Conservation (phyloP, 1,140 invertebrate species). For the Lasaia peninsularis region DNA sequence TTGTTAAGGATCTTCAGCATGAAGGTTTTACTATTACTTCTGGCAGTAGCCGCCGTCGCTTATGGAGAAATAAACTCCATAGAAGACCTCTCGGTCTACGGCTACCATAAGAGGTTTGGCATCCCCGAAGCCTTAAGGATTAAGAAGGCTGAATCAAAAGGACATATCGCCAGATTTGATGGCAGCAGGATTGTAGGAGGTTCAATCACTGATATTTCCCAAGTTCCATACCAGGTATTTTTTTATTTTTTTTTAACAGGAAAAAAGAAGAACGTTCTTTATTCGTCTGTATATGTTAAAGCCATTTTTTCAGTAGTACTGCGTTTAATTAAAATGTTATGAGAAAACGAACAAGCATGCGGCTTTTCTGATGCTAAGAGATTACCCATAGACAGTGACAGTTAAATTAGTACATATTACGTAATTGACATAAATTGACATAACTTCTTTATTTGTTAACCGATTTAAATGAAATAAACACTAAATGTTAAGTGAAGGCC, state of each 20-base stretch:
- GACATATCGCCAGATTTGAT: neutral
- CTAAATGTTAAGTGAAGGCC: too few species aligned
- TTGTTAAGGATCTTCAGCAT: constrained; percentile 11
- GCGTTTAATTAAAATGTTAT: too few species aligned
- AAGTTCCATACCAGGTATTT: constrained; percentile 45
- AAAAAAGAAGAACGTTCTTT: too few species aligned
- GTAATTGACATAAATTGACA: too few species aligned
- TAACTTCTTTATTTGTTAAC: too few species aligned
- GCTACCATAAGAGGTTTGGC: constrained; percentile 37
- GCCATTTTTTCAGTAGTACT: too few species aligned
- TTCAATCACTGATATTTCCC: constrained; percentile 29
- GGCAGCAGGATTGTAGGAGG: constrained; percentile 39
- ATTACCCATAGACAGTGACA: too few species aligned
- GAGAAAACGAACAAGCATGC: too few species aligned
- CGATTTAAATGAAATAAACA: too few species aligned
- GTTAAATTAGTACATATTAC: too few species aligned
- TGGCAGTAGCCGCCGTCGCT: constrained; percentile 20
- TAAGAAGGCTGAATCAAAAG: constrained; percentile 29
- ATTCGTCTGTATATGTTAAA: too few species aligned
- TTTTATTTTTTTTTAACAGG: constrained; percentile 6
- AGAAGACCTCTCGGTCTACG: constrained; percentile 19
- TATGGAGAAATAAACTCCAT: constrained; percentile 18
- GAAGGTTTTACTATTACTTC: constrained; percentile 20
- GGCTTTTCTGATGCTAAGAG: too few species aligned
- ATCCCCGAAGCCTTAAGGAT: constrained; percentile 34